phyloP scores from a whole-genome alignment of 2,888 invertebrate species.

The Peribatodes rhomboidaria region DNA sequence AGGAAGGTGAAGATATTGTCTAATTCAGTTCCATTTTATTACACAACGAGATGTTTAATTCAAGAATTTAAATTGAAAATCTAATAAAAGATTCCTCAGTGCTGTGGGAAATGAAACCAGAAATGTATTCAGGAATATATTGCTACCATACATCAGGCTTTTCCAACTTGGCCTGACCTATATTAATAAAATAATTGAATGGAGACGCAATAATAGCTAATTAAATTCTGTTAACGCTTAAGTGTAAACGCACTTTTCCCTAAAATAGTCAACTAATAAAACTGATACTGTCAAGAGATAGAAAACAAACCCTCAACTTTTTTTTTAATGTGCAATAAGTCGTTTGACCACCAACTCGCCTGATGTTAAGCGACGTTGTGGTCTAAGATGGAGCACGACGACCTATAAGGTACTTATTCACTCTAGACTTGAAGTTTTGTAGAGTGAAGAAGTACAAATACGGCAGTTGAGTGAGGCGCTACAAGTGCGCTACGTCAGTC shows the following conservation, averaged over 20 bases:
- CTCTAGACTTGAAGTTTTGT: too few species aligned
- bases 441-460: too few species aligned
- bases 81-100: conserved; percentile 8
- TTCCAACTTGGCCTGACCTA: conserved; percentile 37
- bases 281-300: too few species aligned
- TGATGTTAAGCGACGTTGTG: too few species aligned
- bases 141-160: conserved; percentile 43
- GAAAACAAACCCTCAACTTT: too few species aligned
- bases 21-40: not conserved
- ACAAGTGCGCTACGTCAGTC: too few species aligned
- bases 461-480: too few species aligned
- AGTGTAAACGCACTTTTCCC: not conserved
- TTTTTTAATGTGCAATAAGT: too few species aligned
- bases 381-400: too few species aligned
- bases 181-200: not conserved
- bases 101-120: conserved; percentile 24
- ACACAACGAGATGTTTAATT: not conserved
- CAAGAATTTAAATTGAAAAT: conserved; percentile 10
- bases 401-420: too few species aligned
- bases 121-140: conserved; percentile 32
- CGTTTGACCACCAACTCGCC: too few species aligned
- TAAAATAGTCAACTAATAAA: too few species aligned
- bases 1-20: not conserved
- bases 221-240: not conserved
- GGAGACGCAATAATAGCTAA: not conserved